A percentile compares a stretch with the other conserved stretches of the same genome.
These are phyloP conservation scores for Otus sunia DNA, from an alignment of 2,113 vertebrate genomes.

Conservation along the genomic window DNA sequence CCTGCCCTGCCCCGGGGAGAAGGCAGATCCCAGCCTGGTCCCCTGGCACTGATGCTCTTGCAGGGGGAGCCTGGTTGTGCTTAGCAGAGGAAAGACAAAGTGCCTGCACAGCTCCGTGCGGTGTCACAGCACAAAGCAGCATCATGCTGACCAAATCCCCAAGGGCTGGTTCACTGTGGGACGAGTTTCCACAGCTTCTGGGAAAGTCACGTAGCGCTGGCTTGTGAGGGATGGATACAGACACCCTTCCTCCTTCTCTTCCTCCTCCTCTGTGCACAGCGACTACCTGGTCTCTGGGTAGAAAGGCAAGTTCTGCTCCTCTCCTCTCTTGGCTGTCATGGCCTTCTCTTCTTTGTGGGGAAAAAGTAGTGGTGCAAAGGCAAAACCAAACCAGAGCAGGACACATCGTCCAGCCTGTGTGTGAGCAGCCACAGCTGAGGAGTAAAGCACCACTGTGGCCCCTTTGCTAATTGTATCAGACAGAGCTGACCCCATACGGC, in stretches of 20 bases:
- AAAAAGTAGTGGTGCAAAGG: not conserved
- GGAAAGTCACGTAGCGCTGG: not conserved
- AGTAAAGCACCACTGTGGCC: not conserved
- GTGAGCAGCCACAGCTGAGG: not conserved
- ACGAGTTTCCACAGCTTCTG: not conserved
- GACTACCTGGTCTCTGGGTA: not conserved
- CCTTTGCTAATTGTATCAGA: not conserved
- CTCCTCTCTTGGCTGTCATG: not conserved
- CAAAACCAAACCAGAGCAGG: not conserved
- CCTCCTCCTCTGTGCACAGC: not conserved
- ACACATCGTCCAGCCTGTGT: not conserved
- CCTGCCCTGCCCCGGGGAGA: not conserved
- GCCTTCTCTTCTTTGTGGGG: not conserved
- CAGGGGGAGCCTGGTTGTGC: not conserved
- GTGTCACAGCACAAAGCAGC: not conserved
- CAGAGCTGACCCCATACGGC: not conserved
- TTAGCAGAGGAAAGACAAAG: not conserved
- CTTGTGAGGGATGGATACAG: not conserved
- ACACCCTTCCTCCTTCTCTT: not conserved
- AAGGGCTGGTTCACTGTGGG: not conserved
- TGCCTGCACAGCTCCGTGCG: not conserved
- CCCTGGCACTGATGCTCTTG: not conserved
- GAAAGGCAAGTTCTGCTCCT: not conserved
- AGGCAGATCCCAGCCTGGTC: not conserved
- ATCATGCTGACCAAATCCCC: not conserved